Conservation (phyloP, 2,888 invertebrate species). For the Plagodis pulveraria region DNA sequence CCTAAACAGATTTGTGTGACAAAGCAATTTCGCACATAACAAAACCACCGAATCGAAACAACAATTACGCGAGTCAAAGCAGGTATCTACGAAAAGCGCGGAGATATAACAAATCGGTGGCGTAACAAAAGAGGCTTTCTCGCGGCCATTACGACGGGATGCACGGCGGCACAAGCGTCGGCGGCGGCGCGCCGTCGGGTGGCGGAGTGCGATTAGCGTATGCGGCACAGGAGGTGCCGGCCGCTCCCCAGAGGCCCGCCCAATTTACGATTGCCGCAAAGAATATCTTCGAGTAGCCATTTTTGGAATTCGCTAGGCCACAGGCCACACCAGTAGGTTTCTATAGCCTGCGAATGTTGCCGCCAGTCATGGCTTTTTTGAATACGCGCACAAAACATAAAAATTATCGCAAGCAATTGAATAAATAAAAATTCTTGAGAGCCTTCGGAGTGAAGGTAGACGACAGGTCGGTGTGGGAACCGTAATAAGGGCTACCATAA, state of each 20-base stretch:
- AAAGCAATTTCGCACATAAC: constrained; percentile 79
- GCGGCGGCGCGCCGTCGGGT: constrained; percentile 43
- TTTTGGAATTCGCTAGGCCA: constrained; percentile 62
- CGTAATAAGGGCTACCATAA: constrained; percentile 84
- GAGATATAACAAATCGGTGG: constrained; percentile 81
- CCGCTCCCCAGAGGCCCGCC: constrained; percentile 55
- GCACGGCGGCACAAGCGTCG: constrained; percentile 61
- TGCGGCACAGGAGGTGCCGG: constrained; percentile 62
- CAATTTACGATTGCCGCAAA: constrained; percentile 82
- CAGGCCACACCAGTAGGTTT: constrained; percentile 55
- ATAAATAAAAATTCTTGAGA: constrained; percentile 64
- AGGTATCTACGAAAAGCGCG: constrained; percentile 77
- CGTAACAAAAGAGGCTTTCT: constrained; percentile 83
- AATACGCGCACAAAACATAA: constrained; percentile 30
- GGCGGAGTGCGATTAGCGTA: constrained; percentile 68
- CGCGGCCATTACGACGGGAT: constrained; percentile 78
- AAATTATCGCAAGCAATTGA: constrained; percentile 59
- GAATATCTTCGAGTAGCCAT: constrained; percentile 75
- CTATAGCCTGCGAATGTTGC: constrained; percentile 31
- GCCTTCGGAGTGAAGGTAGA: constrained; percentile 52
- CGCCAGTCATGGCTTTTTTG: constrained; percentile 25
- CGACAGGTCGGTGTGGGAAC: constrained; percentile 67
- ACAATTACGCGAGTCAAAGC: constrained; percentile 82
- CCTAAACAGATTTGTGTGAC: constrained; percentile 79
- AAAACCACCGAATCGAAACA: constrained; percentile 80